Evolutionary conservation across 2,797 vertebrate species (phyloP), one percentile per base, ranked within the genome.

Genomic region (Melanotaenia trifasciata): DNA sequence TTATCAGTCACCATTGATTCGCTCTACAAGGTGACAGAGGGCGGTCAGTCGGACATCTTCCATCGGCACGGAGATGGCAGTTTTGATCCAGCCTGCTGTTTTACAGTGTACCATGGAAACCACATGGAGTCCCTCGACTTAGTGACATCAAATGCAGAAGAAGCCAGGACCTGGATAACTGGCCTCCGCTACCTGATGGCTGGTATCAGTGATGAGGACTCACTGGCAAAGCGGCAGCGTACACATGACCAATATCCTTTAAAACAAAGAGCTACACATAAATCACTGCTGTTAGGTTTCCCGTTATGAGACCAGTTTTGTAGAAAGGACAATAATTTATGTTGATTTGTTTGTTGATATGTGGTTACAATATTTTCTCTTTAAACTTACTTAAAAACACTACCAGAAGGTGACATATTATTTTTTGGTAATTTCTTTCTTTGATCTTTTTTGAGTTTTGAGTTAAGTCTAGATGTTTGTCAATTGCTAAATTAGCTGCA

Each of bases 231-330:
- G 83, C 93, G 98, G 63, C 97, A 98, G 85, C 94, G 97, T 0
- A 98, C 97, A 0, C 98, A 99, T 0, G 93, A 98, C 81, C 97
- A 99, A 98, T 99, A 99, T 99, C 98, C 97, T 98, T 93, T 80
- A 14, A 30, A 32, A 53, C 8, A 40, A 40, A 36, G 0, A 54
- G 10, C 11, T 24, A 5, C 16, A 30, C 22, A 59, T 35, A 24
- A 24, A 38, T 53, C 26, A 16, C 30, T 16, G 13, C 20, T n/a
- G 4, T 56, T n/a, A 20, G 26, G 5, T 50, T 14, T 1, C 16
- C 14, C n/a, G 26, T 14, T 13, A 13, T 7, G 7, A 45, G 20
- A 28, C 28, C 2, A 7, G 8, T 22, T 50, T 50, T 50, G 9
- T 22, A 22, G 47, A 50, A 8, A 28, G 28, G 16, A 35, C 32